Evolutionary conservation across 2,888 invertebrate genomes (phyloP).

Genomic region (Bedellia somnulentella): DNA sequence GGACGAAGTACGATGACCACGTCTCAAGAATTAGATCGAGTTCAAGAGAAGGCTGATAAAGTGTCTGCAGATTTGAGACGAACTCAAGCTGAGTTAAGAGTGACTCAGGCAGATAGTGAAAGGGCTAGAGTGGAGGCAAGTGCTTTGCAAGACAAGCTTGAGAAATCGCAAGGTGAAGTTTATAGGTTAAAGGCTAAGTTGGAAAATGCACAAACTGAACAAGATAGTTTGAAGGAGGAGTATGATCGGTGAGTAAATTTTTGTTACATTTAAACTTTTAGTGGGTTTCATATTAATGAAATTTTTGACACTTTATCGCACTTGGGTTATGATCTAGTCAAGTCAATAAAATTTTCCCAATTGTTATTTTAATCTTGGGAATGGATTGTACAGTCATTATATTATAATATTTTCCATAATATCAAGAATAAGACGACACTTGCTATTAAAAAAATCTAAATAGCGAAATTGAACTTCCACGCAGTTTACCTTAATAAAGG

Average conservation of each 20-base stretch:
- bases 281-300: too few relatives aligned
- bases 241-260: conserved; percentile 66
- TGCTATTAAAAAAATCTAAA: too few relatives aligned
- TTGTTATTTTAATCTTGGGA: too few relatives aligned
- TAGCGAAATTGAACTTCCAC: too few relatives aligned
- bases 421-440: too few relatives aligned
- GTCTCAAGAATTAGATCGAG: conserved; percentile 79
- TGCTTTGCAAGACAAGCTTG: conserved; percentile 87
- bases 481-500: too few relatives aligned
- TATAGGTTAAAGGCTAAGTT: conserved; percentile 91
- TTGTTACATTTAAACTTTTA: not conserved
- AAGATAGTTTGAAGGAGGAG: conserved; percentile 90
- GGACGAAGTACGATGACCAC: conserved; percentile 81
- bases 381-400: too few relatives aligned
- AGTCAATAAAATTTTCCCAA: too few relatives aligned
- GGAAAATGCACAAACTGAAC: conserved; percentile 94
- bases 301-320: too few relatives aligned
- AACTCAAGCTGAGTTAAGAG: conserved; percentile 86
- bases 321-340: too few relatives aligned
- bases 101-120: conserved; percentile 90
- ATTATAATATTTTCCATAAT: too few relatives aligned
- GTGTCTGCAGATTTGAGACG: conserved; percentile 79
- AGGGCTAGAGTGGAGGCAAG: conserved; percentile 81
- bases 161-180: conserved; percentile 93
- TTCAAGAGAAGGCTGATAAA: conserved; percentile 86